phyloP scores from a whole-genome alignment of 1,140 invertebrate species.

The Drosophila subobscura region DNA sequence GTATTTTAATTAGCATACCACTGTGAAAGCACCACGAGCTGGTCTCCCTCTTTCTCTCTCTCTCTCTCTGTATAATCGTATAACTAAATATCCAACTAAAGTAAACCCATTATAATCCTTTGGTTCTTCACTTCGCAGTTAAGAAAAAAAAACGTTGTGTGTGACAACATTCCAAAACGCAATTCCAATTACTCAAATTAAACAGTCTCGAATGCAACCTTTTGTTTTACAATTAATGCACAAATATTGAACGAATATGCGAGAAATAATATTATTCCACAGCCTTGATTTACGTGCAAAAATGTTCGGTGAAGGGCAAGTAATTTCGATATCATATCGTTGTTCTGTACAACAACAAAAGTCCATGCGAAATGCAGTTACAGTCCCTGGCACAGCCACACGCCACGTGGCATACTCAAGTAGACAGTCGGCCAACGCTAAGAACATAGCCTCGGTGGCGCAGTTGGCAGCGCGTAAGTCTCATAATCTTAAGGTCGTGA shows the following conservation, averaged over 20 bases:
- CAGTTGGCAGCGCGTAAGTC: slow-evolving; percentile 98
- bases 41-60: too few species aligned
- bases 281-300: slow-evolving; percentile 64
- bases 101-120: too few species aligned
- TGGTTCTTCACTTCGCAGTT: too few species aligned
- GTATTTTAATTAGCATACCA: too few species aligned
- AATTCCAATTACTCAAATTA: slow-evolving; percentile 6
- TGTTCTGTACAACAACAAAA: slow-evolving; percentile 11
- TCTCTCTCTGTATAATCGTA: too few species aligned
- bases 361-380: slow-evolving; percentile 7
- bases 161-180: slow-evolving; percentile 16
- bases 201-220: slow-evolving; percentile 23
- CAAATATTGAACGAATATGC: slow-evolving; percentile 31
- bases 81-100: too few species aligned
- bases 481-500: slow-evolving; percentile 99
- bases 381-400: not conserved
- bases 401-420: slow-evolving; percentile 58
- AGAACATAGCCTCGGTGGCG: slow-evolving; percentile 90
- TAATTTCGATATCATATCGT: slow-evolving; percentile 25
- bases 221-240: slow-evolving; percentile 20
- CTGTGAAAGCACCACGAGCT: too few species aligned
- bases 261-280: slow-evolving; percentile 36
- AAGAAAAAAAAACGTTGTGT: too few species aligned
- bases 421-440: slow-evolving; percentile 8
- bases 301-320: slow-evolving; percentile 35